These are phyloP conservation scores for Plagodis dolabraria DNA, from an alignment of 2,888 invertebrate species.

Conservation along the genomic window DNA sequence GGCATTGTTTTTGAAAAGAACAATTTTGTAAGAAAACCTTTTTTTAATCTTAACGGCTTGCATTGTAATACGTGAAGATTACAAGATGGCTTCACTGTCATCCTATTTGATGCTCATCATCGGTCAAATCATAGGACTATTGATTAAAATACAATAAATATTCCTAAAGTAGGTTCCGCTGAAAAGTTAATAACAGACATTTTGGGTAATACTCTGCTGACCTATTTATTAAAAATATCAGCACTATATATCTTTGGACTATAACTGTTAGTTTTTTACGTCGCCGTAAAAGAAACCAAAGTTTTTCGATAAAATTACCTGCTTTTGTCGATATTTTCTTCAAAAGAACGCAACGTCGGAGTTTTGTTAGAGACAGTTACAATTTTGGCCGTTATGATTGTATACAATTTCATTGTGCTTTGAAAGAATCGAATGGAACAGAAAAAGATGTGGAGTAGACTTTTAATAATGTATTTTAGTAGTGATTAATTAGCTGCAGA, in stretches of 20 bases:
- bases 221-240: conserved; percentile 77
- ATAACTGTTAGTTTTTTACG: conserved; percentile 71
- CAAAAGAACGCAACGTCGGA: conserved; percentile 64
- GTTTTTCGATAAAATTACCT: conserved; percentile 76
- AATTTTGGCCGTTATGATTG: conserved; percentile 84
- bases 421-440: conserved; percentile 54
- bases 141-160: conserved; percentile 80
- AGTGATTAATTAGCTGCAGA: too few species aligned
- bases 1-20: conserved; percentile 25
- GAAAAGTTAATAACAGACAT: conserved; percentile 76
- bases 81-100: conserved; percentile 40
- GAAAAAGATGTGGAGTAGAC: conserved; percentile 48
- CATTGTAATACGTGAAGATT: conserved; percentile 7
- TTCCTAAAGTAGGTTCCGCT: conserved; percentile 55
- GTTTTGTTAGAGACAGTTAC: conserved; percentile 81
- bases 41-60: neutral
- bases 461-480: neutral
- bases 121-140: conserved; percentile 57
- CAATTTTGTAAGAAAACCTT: neutral
- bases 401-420: conserved; percentile 80
- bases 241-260: conserved; percentile 62
- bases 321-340: conserved; percentile 71
- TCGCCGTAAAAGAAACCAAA: conserved; percentile 60
- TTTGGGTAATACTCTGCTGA: conserved; percentile 61
- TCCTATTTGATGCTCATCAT: conserved; percentile 41